Conservation (phyloP, 1,140 invertebrate genomes). For the Drosophila ambigua region DNA sequence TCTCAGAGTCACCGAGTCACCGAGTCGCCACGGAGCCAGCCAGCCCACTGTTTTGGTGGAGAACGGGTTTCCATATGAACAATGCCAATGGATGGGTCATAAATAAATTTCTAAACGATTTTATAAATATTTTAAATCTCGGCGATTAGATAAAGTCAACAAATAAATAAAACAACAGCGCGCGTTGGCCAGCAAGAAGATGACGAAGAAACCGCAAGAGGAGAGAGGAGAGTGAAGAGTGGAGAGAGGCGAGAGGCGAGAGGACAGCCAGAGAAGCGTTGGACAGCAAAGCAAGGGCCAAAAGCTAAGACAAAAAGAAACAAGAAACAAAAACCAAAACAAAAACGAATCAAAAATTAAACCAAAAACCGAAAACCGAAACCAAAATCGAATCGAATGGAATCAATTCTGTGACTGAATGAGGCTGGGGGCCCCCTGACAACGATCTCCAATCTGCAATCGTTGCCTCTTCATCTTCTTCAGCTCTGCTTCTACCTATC, state of each 20-base stretch:
- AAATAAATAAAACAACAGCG: constrained; percentile 80
- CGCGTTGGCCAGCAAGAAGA: constrained; percentile 25
- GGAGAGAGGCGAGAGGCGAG: background rate
- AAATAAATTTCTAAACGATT: constrained; percentile 83
- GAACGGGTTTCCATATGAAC: constrained; percentile 77
- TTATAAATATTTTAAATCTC: constrained; percentile 83
- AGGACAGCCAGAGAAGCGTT: constrained; percentile 12
- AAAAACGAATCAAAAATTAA: constrained; percentile 15
- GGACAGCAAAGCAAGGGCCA: constrained; percentile 20
- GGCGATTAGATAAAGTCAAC: constrained; percentile 83
- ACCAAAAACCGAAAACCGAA: constrained; percentile 30
- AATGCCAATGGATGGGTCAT: constrained; percentile 75
- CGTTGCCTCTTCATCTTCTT: constrained; percentile 6
- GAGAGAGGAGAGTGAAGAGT: too few relatives aligned
- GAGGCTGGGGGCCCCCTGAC: constrained; percentile 29
- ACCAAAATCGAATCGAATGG: constrained; percentile 23
- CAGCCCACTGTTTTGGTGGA: constrained; percentile 40
- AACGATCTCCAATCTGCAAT: constrained; percentile 24
- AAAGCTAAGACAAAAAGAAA: constrained; percentile 26
- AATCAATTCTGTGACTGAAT: constrained; percentile 31
- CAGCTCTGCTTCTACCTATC: background rate
- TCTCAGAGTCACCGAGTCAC: constrained; percentile 24
- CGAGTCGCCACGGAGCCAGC: constrained; percentile 11
- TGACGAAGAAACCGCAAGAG: constrained; percentile 24
- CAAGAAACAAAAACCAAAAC: constrained; percentile 25